phyloP scores from a whole-genome alignment of 2,888 invertebrate species.

The Lasioglossum leucozonium region DNA sequence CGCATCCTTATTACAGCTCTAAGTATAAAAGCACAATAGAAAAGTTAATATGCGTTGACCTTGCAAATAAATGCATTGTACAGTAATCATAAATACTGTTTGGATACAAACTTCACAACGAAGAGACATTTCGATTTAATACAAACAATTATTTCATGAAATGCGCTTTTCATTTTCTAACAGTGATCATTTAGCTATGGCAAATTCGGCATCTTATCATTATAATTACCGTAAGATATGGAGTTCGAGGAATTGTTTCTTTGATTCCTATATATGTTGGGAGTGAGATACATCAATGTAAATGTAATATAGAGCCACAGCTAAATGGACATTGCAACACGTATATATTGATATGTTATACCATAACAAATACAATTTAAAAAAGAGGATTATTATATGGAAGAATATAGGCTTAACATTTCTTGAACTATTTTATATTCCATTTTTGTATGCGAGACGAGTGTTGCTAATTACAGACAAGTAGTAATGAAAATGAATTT shows the following conservation, averaged over 20 bases:
- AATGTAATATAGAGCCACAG: neutral
- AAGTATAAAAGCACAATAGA: conserved; percentile 60
- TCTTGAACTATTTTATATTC: conserved; percentile 39
- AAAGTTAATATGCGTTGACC: conserved; percentile 46
- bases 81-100: conserved; percentile 43
- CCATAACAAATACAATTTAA: conserved; percentile 41
- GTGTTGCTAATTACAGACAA: conserved; percentile 42
- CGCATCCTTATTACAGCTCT: conserved; percentile 29
- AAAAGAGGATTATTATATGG: conserved; percentile 51
- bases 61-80: conserved; percentile 55
- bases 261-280: neutral
- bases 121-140: conserved; percentile 13
- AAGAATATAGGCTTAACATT: conserved; percentile 62
- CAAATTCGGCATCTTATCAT: neutral
- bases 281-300: neutral
- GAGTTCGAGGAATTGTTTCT: neutral
- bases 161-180: neutral
- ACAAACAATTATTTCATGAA: conserved; percentile 45
- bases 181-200: neutral
- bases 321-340: neutral
- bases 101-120: conserved; percentile 40
- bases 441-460: conserved; percentile 31
- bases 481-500: conserved; percentile 26
- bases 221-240: neutral
- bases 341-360: conserved; percentile 38